Base-by-base conservation (phyloP, 2,113 vertebrate genomes). In the Cebus imitator region DNA sequence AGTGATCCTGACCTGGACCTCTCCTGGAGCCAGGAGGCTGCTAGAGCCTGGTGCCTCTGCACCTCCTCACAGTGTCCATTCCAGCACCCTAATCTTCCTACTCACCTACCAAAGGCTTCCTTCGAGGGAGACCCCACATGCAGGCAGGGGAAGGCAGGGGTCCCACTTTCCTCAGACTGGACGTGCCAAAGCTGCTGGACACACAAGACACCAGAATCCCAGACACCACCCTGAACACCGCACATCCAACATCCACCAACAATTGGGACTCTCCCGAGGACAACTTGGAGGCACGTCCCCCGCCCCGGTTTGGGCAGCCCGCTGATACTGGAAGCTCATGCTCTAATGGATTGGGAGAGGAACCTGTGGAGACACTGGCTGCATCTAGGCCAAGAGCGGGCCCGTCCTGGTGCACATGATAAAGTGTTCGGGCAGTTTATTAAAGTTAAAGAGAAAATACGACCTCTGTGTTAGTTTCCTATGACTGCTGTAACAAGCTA, bases 301-400 rank as follows among this genome's bases (percentile, higher is more conserved):
- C n/a, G n/a, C 94, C 81, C 92, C 0, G 0, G 50, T 25, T 14
- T 17, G 3, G 9, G 23, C 2, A 88, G 32, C 68, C 88, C 7
- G n/a, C 78, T 79, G 23, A 1, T 55, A 20, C 85, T 97, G 12
- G 96, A 96, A 79, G 43, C 57, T 5, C 94, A 95, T 48, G n/a
- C 95, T 32, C 3, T 64, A 30, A 64, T 64, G 27, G 27, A 64
- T 64, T 64, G 27, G 61, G 27, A 30, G 61, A 30, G 61, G 61
- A 64, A 30, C 58, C 10, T 27, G 25, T 12, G 25, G 58, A 64
- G 58, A 64, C 11, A 27, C 58, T 64, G 25, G 25, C 58, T 64
- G 58, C 27, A 12, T 64, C 58, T 64, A 64, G 11, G 5, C 58
- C 27, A 64, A 64, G 58, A 61, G 58, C 2, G 4, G 27, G 25